Percentiles rank a stretch among this genome's conserved stretches.
Conservation (phyloP, 2,113 vertebrate species). For the Ploceus nigricollis region DNA sequence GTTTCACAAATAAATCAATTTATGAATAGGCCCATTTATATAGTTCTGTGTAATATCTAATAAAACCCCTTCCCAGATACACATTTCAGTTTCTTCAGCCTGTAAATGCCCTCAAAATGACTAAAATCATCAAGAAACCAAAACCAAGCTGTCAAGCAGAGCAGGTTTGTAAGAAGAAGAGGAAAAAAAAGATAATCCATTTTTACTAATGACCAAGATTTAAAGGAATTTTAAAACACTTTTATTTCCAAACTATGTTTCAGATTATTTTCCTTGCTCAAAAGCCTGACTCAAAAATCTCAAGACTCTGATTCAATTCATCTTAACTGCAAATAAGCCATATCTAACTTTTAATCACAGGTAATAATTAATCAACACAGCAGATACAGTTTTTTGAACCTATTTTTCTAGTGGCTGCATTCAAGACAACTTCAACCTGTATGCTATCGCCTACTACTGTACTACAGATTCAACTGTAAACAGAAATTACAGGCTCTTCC, state of each 20-base stretch:
- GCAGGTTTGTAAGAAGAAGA: background rate
- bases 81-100: background rate
- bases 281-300: background rate
- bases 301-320: background rate
- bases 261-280: background rate
- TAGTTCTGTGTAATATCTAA: background rate
- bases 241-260: background rate
- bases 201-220: background rate
- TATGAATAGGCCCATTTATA: background rate
- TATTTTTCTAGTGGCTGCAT: background rate
- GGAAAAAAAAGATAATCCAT: no score
- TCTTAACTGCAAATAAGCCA: background rate
- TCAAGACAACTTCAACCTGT: background rate
- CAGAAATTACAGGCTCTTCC: background rate
- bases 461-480: background rate
- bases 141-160: background rate
- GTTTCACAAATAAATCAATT: slow-evolving; percentile 15
- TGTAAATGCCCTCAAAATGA: background rate
- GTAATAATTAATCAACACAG: background rate
- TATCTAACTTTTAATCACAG: background rate
- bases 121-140: background rate
- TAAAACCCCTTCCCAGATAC: background rate
- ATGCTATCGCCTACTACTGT: background rate
- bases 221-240: background rate
- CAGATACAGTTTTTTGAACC: background rate